phyloP scores from a whole-genome alignment of 1,140 invertebrate species.

The Hyposmocoma kahamanoa region DNA sequence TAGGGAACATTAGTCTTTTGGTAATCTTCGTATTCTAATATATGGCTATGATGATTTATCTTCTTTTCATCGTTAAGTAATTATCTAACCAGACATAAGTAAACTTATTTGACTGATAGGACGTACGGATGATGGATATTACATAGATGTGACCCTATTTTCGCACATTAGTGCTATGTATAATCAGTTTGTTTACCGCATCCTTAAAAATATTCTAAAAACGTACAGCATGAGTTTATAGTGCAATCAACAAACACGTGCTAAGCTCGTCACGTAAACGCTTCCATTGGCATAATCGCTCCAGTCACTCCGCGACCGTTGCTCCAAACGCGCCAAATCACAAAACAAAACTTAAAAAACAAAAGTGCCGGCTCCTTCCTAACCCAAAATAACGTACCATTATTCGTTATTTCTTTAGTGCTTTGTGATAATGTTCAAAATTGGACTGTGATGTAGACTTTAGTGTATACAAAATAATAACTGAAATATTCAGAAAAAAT shows the following conservation, averaged over 20 bases:
- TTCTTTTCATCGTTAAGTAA: too few relatives aligned
- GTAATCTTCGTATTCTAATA: too few relatives aligned
- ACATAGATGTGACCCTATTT: too few relatives aligned
- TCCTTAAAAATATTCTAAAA: neutral
- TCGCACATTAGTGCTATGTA: too few relatives aligned
- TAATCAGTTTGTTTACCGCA: too few relatives aligned
- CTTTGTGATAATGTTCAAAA: neutral
- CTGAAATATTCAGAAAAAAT: slow-evolving; percentile 28
- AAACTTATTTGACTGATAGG: too few relatives aligned
- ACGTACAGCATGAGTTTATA: neutral
- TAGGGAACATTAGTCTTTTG: too few relatives aligned
- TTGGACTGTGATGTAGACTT: slow-evolving; percentile 2
- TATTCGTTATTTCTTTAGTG: neutral
- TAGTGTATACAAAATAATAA: slow-evolving; percentile 25
- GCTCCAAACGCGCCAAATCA: neutral
- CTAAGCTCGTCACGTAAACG: neutral
- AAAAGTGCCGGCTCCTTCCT: neutral
- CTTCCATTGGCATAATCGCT: neutral
- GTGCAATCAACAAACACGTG: neutral
- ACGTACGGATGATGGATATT: too few relatives aligned
- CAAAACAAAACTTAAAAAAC: too few relatives aligned
- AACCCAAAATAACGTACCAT: neutral
- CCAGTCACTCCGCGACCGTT: neutral
- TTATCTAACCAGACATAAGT: too few relatives aligned
- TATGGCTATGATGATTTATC: too few relatives aligned